Base-by-base conservation (phyloP, 2,888 invertebrate species). In the Lampropteryx suffumata region DNA sequence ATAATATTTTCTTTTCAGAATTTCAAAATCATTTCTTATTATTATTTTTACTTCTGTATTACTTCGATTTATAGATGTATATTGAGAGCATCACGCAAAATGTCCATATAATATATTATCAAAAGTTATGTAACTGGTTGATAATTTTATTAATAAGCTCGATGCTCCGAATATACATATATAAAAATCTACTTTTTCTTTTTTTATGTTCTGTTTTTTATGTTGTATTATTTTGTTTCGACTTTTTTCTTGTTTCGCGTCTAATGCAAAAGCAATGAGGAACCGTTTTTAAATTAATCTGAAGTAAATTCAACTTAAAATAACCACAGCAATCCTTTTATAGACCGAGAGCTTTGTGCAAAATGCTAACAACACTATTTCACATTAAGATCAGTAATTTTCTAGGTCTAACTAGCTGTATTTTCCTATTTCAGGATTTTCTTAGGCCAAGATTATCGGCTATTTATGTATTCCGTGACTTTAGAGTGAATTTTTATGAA, bases 181-280 rank as follows among this genome's bases (percentile, higher is more conserved):
- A 21, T 21, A 1, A 7, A 24, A 3, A 24, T 6, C 7, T 24
- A 24, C 7, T 60, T 49, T 59, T 51, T 50, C 59, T 54, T 62
- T 59, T 55, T 62, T 57, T 59, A 64, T 34, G 39, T 67, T 57
- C 50, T 52, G 69, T 41, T 56, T 46, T 62, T 67, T 57, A 49
- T 52, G 69, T 41, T 56, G 44, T 62, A 35, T 42, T 46, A 9
- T 55, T 65, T 61, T 56, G 48, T 56, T 57, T 42, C 17, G 26
- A 46, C 41, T 50, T 61, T 67, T 63, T 64, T 59, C 62, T 68
- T 60, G 55, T 71, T 71, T 73, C 64, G 84, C 83, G 85, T 83
- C 62, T 66, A 64, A 82, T 88, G 89, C 89, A 89, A 89, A 84
- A 86, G 89, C 89, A 89, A 90, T 88, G 87, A 76, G 69, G 65